Conservation (phyloP, 30 jellyfish, hydroid and myxozoan genomes). For the Pelagia noctiluca region DNA sequence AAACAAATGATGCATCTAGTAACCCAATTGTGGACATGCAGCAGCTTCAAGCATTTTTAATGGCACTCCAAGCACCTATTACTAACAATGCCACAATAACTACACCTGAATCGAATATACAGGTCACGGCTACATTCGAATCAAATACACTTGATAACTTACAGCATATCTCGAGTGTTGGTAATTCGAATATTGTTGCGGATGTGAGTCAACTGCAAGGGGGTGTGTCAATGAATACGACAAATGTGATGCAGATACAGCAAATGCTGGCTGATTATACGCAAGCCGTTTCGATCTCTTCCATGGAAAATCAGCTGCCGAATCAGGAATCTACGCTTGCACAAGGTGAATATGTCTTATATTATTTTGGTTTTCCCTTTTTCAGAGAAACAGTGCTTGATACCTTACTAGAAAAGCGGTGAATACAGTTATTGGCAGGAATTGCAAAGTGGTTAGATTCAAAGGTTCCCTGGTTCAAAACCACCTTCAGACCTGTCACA, state of each 20-base stretch:
- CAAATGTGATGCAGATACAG: not conserved
- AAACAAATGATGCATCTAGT: constrained; percentile 5
- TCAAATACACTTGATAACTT: constrained; percentile 22
- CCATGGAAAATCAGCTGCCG: not conserved
- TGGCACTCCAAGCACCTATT: constrained; percentile 50
- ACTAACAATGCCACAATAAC: constrained; percentile 12
- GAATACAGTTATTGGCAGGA: no score
- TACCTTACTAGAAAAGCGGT: no score
- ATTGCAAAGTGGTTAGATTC: no score
- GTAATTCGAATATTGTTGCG: not conserved
- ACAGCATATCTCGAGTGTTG: not conserved
- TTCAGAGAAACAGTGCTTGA: no score
- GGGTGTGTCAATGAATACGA: no score
- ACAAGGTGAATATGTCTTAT: not conserved
- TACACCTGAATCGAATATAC: not conserved
- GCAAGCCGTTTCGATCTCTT: not conserved
- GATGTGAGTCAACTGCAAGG: not conserved
- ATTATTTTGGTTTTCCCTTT: no score
- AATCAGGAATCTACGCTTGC: not conserved
- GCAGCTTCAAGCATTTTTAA: constrained; percentile 62
- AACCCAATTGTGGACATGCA: constrained; percentile 54
- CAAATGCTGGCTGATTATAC: not conserved
- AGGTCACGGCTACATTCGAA: constrained; percentile 19
- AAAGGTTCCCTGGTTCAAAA: no score
- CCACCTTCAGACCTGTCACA: no score